These are phyloP conservation scores for fruit fly (Drosophila melanogaster) DNA, from an alignment of 1,140 invertebrate genomes.

Conservation along the genomic window Release_6_plus_ISO1_MT NT_033777.3:29514001-29514500, in stretches of 20 bases:
- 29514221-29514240: background rate
- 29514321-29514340: conserved; percentile 85
- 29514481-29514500: conserved; percentile 10
- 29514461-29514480: conserved; percentile 1
- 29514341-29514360: conserved; percentile 85
- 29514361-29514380: conserved; percentile 84
- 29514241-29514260: conserved; percentile 17
- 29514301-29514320: conserved; percentile 58
- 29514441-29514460: conserved; percentile 68
- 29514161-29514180: too few species aligned
- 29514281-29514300: conserved; percentile 47
- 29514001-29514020: conserved; percentile 47
- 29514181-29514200: background rate
- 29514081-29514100: too few species aligned
- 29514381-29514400: conserved; percentile 14
- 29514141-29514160: too few species aligned
- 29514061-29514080: background rate
- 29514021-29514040: conserved; percentile 44
- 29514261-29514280: conserved; percentile 4
- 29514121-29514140: too few species aligned
- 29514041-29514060: background rate
- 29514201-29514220: conserved; percentile 2
- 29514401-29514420: conserved; percentile 30
- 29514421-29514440: conserved; percentile 78
- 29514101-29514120: too few species aligned